Evolutionary conservation across 2,113 vertebrate species (phyloP).

Genomic region (Eretmochelys imbricata): DNA sequence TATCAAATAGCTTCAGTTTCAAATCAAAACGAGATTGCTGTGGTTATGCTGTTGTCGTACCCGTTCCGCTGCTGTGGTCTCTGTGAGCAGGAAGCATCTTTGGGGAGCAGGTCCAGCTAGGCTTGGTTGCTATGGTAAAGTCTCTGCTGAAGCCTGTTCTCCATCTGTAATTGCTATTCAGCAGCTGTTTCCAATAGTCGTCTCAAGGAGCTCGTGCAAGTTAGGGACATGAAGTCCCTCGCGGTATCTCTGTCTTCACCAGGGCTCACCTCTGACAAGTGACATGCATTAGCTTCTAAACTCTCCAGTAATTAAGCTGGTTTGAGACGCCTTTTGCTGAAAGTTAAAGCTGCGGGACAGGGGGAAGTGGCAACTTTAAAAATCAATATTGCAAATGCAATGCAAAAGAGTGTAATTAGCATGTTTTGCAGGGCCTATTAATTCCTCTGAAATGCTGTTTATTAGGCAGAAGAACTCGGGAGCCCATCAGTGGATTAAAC

Average conservation of each 20-base stretch:
- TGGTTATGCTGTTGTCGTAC: slow-evolving; percentile 43
- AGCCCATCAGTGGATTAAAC: slow-evolving; percentile 75
- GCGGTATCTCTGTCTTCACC: neutral
- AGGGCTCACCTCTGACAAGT: slow-evolving; percentile 29
- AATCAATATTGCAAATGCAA: slow-evolving; percentile 72
- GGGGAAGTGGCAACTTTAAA: slow-evolving; percentile 52
- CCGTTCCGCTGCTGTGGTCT: slow-evolving; percentile 65
- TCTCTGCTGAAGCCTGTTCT: slow-evolving; percentile 60
- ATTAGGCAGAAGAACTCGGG: slow-evolving; percentile 72
- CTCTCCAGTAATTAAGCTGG: slow-evolving; percentile 49
- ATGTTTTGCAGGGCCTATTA: slow-evolving; percentile 74
- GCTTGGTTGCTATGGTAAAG: slow-evolving; percentile 69
- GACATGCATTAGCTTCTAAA: slow-evolving; percentile 43
- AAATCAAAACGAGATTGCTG: slow-evolving; percentile 36
- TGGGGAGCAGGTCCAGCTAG: slow-evolving; percentile 66
- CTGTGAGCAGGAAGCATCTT: slow-evolving; percentile 59
- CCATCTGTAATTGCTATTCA: slow-evolving; percentile 72
- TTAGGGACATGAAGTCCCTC: slow-evolving; percentile 5
- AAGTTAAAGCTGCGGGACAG: slow-evolving; percentile 49
- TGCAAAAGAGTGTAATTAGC: slow-evolving; percentile 74
- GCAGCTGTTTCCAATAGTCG: slow-evolving; percentile 68
- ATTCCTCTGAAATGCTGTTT: slow-evolving; percentile 75
- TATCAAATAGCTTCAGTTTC: slow-evolving; percentile 24
- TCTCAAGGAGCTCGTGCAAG: slow-evolving; percentile 51
- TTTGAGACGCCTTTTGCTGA: slow-evolving; percentile 21